A percentile compares a stretch with the other conserved stretches of the same genome.
These are phyloP conservation scores for Antechinus stuartii DNA, from an alignment of 2,113 vertebrate species.

Conservation along the genomic window DNA sequence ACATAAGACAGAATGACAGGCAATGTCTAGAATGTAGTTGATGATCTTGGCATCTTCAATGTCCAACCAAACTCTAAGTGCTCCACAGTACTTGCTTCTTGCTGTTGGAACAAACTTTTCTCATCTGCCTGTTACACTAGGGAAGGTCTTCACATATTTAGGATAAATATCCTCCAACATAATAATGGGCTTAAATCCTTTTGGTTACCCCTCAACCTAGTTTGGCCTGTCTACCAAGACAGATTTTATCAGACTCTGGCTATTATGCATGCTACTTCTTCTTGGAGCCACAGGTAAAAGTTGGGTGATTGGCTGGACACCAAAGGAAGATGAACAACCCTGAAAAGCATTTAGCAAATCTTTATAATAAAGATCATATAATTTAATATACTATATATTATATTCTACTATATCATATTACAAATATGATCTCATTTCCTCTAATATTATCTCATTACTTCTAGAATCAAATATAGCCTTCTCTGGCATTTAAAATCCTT, in stretches of 20 bases:
- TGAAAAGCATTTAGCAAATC: neutral
- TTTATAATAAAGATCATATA: neutral
- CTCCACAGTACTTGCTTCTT: neutral
- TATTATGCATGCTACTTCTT: too few relatives aligned
- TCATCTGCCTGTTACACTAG: neutral
- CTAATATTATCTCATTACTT: neutral
- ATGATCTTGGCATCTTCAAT: neutral
- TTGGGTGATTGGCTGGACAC: neutral
- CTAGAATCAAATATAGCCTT: neutral
- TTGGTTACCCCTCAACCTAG: too few relatives aligned
- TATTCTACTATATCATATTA: neutral
- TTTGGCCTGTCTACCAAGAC: neutral
- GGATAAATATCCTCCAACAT: neutral
- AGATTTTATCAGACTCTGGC: too few relatives aligned
- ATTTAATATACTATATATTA: neutral
- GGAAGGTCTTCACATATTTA: neutral
- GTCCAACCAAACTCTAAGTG: neutral
- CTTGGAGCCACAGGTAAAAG: neutral
- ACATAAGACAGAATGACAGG: neutral
- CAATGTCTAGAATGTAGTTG: neutral
- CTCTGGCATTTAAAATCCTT: neutral
- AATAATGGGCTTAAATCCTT: neutral
- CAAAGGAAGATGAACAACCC: neutral
- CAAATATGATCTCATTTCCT: neutral
- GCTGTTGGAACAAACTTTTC: neutral